These are phyloP conservation scores for Bursaphelenchus mucronatus DNA, from an alignment of 1,140 invertebrate genomes.

Conservation along the genomic window DNA sequence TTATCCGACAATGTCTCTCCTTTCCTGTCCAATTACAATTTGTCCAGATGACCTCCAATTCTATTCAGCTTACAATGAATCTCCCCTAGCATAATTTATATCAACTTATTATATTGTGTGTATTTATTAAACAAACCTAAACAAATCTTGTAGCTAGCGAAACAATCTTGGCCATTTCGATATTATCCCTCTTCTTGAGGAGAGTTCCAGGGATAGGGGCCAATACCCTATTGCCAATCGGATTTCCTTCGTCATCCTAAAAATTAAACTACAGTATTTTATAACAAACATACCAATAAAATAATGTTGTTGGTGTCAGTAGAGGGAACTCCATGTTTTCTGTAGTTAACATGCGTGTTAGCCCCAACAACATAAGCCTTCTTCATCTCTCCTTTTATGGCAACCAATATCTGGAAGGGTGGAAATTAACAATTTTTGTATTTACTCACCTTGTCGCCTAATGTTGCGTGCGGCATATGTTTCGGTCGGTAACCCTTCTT, in stretches of 20 bases:
- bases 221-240: conserved; percentile 84
- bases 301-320: conserved; percentile 96
- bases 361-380: conserved; percentile 85
- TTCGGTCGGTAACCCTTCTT: conserved; percentile 55
- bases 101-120: no score
- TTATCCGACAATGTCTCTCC: no score
- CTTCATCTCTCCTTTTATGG: conserved; percentile 92
- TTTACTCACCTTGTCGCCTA: conserved; percentile 74
- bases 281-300: conserved; percentile 67
- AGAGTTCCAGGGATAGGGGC: conserved; percentile 88
- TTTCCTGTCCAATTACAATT: no score
- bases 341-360: conserved; percentile 71
- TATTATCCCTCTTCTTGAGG: conserved; percentile 72
- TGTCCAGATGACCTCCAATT: no score
- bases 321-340: conserved; percentile 77
- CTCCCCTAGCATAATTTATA: no score
- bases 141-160: conserved; percentile 88
- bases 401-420: conserved; percentile 74
- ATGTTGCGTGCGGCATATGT: conserved; percentile 69
- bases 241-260: conserved; percentile 80
- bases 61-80: no score
- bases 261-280: conserved; percentile 18
- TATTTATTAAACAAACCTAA: conserved; percentile 63
- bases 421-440: background rate
- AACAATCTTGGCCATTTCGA: conserved; percentile 89